Conservation (phyloP, 1,140 invertebrate species). For the Brachionus rubens region DNA sequence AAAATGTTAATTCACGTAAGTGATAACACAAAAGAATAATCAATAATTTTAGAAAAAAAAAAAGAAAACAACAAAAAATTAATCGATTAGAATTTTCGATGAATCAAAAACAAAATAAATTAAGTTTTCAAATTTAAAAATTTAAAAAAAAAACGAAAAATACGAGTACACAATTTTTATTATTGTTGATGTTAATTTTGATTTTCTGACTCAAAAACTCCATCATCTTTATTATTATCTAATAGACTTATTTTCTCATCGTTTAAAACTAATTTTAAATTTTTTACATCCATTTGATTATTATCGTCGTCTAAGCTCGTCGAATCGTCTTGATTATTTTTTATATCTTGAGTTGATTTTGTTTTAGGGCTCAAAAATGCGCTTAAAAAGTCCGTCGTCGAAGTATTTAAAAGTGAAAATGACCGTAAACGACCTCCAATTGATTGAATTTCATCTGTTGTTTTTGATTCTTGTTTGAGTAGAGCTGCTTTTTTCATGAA, state of each 20-base stretch:
- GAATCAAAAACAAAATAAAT: too few relatives aligned
- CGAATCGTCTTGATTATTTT: neutral
- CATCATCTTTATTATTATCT: conserved; percentile 18
- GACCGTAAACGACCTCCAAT: neutral
- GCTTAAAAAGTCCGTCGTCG: neutral
- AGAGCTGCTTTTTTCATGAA: neutral
- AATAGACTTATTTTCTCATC: neutral
- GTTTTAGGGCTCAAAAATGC: neutral
- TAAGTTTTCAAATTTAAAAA: too few relatives aligned
- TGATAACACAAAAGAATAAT: too few relatives aligned
- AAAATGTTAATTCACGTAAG: too few relatives aligned
- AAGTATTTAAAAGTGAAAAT: conserved; percentile 10
- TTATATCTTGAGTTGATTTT: neutral
- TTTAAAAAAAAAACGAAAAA: too few relatives aligned
- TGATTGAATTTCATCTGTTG: neutral
- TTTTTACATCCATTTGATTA: conserved; percentile 14
- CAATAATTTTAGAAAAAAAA: too few relatives aligned
- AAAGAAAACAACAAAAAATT: too few relatives aligned
- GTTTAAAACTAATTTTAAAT: conserved; percentile 32
- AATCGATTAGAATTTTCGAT: too few relatives aligned
- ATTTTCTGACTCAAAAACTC: too few relatives aligned
- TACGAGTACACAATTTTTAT: too few relatives aligned
- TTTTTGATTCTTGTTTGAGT: neutral
- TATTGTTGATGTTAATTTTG: too few relatives aligned
- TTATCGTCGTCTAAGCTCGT: conserved; percentile 17